Conservation (phyloP, 2,888 invertebrate genomes). For the Diadegma fenestrale region DNA sequence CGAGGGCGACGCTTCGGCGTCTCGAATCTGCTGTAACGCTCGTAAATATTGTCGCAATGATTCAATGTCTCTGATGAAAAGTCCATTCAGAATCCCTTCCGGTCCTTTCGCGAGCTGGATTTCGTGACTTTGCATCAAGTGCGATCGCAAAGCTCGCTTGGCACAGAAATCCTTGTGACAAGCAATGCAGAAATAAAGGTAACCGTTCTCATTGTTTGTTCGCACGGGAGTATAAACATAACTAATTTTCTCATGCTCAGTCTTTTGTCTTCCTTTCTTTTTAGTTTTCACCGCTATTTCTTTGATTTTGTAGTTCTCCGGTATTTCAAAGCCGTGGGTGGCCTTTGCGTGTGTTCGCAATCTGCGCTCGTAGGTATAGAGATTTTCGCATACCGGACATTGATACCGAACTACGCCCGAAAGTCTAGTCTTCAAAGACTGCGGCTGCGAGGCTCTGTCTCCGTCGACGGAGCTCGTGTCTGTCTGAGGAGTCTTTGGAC, state of each 20-base stretch:
- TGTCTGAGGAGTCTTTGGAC: conserved; percentile 25
- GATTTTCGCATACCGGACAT: conserved; percentile 7
- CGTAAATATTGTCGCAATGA: neutral
- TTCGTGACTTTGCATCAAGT: neutral
- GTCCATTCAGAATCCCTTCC: neutral
- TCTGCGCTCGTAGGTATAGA: neutral
- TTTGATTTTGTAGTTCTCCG: neutral
- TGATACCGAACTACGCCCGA: neutral
- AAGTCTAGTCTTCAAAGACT: neutral
- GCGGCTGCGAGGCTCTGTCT: neutral
- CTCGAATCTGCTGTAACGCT: neutral
- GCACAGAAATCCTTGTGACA: neutral
- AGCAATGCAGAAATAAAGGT: neutral
- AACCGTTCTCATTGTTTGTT: neutral
- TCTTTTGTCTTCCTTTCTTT: neutral
- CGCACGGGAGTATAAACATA: conserved; percentile 20
- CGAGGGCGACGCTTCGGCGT: neutral
- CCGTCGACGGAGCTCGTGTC: conserved; percentile 9
- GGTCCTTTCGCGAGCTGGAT: neutral
- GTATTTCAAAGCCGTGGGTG: conserved; percentile 16
- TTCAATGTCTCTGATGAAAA: neutral
- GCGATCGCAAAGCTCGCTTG: neutral
- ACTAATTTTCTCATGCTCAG: neutral
- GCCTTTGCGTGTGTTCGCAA: conserved; percentile 10
- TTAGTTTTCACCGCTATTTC: neutral